Percentiles rank a stretch among this genome's conserved stretches.
phyloP scores from a whole-genome alignment of 2,113 vertebrate genomes.

The Laterallus jamaicensis region DNA sequence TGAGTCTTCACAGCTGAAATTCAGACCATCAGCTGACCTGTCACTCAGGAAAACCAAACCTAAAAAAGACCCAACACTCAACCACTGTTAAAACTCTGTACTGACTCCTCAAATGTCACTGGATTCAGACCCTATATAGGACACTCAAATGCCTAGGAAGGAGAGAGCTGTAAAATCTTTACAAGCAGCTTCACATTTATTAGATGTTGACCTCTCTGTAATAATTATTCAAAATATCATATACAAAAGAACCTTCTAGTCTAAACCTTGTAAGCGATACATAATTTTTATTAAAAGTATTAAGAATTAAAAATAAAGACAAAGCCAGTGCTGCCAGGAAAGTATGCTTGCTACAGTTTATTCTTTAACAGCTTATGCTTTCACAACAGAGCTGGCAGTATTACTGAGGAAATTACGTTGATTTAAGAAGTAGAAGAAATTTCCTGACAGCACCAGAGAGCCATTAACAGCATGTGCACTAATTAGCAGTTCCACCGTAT shows the following conservation, averaged over 20 bases:
- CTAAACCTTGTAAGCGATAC: neutral
- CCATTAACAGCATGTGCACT: neutral
- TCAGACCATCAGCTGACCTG: neutral
- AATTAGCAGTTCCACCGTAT: neutral
- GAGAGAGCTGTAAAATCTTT: neutral
- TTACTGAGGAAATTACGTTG: neutral
- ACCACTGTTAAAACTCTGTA: neutral
- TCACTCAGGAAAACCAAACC: neutral
- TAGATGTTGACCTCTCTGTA: neutral
- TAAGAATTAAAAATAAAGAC: neutral
- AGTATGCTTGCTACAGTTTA: neutral
- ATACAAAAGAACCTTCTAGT: neutral
- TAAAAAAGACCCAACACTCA: neutral
- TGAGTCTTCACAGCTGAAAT: neutral
- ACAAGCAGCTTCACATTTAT: neutral
- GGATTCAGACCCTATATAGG: neutral
- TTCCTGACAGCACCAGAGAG: neutral
- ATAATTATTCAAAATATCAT: neutral
- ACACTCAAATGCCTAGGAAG: neutral
- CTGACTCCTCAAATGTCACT: neutral
- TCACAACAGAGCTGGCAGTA: neutral
- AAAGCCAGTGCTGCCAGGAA: neutral
- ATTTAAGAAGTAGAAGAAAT: neutral
- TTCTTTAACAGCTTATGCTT: neutral
- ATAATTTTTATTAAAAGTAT: neutral